Evolutionary conservation across 1,140 invertebrate species (phyloP).

Genomic region (Dreissena rostriformis): DNA sequence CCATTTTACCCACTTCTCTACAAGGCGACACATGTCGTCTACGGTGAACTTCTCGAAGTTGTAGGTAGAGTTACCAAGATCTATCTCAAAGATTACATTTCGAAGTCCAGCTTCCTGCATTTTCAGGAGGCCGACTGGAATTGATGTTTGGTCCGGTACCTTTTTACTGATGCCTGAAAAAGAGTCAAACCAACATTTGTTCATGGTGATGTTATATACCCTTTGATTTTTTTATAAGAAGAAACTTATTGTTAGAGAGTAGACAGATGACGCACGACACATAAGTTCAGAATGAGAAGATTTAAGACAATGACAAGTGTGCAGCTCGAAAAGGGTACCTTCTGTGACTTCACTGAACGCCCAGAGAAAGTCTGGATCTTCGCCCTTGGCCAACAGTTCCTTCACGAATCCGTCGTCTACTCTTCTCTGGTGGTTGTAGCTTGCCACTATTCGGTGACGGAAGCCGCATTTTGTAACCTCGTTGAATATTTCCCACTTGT

Average conservation of each 20-base stretch:
- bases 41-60: constrained; percentile 27
- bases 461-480: constrained; percentile 36
- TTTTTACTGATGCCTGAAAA: constrained; percentile 21
- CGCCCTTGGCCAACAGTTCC: constrained; percentile 18
- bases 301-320: too few relatives aligned
- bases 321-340: background rate
- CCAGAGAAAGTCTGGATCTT: constrained; percentile 24
- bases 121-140: constrained; percentile 17
- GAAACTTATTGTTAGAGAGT: too few relatives aligned
- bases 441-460: constrained; percentile 17
- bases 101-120: constrained; percentile 3
- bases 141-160: constrained; percentile 6
- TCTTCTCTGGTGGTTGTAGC: constrained; percentile 6
- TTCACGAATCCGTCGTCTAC: constrained; percentile 34
- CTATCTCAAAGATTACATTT: constrained; percentile 32
- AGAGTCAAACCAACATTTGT: too few relatives aligned
- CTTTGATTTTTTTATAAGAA: too few relatives aligned
- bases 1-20: constrained; percentile 22
- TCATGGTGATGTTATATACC: too few relatives aligned
- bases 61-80: constrained; percentile 20
- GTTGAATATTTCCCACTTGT: constrained; percentile 16
- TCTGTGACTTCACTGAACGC: constrained; percentile 34
- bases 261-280: too few relatives aligned
- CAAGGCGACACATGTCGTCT: constrained; percentile 22
- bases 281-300: too few relatives aligned